Conservation (phyloP, 2,888 invertebrate species). For the Lypha dubia region DNA sequence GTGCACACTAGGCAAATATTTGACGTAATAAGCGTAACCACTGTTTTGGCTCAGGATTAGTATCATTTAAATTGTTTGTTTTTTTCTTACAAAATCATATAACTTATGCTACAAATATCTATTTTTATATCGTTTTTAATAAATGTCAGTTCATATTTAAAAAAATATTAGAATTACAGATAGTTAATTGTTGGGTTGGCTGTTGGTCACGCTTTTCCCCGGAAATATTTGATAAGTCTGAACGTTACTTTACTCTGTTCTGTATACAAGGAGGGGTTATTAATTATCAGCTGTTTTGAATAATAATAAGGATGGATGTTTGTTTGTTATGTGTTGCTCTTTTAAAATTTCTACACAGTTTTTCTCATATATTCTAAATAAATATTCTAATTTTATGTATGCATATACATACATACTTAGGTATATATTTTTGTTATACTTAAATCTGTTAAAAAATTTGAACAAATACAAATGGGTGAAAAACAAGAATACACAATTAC, state of each 20-base stretch:
- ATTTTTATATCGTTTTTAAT: too few relatives aligned
- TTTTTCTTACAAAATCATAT: too few relatives aligned
- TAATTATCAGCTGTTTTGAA: neutral
- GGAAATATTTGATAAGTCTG: neutral
- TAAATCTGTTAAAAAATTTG: neutral
- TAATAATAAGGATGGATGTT: neutral
- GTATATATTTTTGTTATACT: neutral
- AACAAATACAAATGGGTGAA: neutral
- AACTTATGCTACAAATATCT: too few relatives aligned
- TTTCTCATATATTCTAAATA: too few relatives aligned
- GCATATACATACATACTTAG: neutral
- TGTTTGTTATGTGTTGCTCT: neutral
- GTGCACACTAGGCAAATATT: too few relatives aligned
- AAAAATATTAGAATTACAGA: too few relatives aligned
- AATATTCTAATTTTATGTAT: neutral
- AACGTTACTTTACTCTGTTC: too few relatives aligned
- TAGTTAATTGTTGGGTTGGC: too few relatives aligned
- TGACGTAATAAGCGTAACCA: too few relatives aligned
- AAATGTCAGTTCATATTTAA: too few relatives aligned
- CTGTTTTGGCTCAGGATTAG: too few relatives aligned
- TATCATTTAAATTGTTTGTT: too few relatives aligned
- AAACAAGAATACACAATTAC: conserved; percentile 9
- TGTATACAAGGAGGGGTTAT: neutral
- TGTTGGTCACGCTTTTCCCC: neutral
- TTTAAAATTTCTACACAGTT: neutral